Percentiles rank a stretch among this genome's conserved stretches.
Evolutionary conservation across 2,797 vertebrate species (phyloP).

Genomic region (Perdix hodgsoniae): DNA sequence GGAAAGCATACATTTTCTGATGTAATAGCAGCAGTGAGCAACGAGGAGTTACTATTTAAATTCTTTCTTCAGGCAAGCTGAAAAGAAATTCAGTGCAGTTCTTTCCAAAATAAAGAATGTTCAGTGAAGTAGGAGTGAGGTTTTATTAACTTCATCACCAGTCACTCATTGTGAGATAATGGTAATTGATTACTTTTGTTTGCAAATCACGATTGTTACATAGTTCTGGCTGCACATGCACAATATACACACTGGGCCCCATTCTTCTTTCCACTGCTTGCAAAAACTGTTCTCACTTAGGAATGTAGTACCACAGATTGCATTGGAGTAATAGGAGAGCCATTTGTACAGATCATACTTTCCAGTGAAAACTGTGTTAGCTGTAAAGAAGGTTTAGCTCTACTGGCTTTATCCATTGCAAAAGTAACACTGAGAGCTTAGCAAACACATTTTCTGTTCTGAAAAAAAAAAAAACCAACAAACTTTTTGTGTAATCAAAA

Average conservation of each 20-base stretch:
- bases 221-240: not conserved
- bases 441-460: not conserved
- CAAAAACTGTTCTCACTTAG: not conserved
- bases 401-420: not conserved
- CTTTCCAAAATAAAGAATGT: not conserved
- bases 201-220: not conserved
- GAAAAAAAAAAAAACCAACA: not conserved
- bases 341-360: not conserved
- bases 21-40: not conserved
- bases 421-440: not conserved
- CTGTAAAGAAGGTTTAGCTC: not conserved
- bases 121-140: not conserved
- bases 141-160: not conserved
- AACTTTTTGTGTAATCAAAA: not conserved
- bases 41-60: not conserved
- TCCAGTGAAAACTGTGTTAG: not conserved
- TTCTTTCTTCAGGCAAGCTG: not conserved
- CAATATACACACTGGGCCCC: not conserved
- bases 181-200: not conserved
- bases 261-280: not conserved
- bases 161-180: not conserved
- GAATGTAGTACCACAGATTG: not conserved
- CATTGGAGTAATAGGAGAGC: not conserved
- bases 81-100: not conserved
- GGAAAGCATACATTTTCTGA: not conserved